Evolutionary conservation across 2,113 vertebrate genomes (phyloP).

Genomic region (Macquaria ambigua): DNA sequence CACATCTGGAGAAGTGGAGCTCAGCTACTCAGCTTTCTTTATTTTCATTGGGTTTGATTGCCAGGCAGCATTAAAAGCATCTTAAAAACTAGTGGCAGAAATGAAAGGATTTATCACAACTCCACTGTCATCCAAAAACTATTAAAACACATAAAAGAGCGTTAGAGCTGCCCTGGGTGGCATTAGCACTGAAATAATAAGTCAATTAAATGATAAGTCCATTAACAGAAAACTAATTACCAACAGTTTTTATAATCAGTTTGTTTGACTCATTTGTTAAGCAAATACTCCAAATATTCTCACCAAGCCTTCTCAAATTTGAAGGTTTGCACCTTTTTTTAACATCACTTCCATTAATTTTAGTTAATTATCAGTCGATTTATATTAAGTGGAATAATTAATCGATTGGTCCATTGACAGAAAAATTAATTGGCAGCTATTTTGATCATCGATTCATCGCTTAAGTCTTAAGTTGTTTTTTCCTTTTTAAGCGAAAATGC

Average conservation of each 20-base stretch:
- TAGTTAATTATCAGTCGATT: too few species aligned
- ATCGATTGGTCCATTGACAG: too few species aligned
- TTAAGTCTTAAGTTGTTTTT: too few species aligned
- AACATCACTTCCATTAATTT: too few species aligned
- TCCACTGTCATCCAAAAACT: too few species aligned
- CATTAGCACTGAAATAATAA: background rate
- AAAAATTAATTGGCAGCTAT: background rate
- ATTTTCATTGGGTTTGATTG: background rate
- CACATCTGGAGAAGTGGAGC: conserved; percentile 40
- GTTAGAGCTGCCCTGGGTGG: background rate
- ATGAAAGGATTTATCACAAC: too few species aligned
- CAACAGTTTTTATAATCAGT: background rate
- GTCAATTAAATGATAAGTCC: background rate
- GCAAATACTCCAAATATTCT: background rate
- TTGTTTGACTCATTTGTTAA: background rate
- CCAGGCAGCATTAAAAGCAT: too few species aligned
- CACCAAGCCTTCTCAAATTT: background rate
- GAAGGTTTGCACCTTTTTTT: background rate
- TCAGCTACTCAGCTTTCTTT: background rate
- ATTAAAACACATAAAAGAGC: background rate
- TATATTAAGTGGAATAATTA: too few species aligned
- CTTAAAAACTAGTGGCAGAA: too few species aligned
- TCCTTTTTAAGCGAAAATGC: too few species aligned
- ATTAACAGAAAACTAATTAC: background rate
- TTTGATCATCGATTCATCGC: too few species aligned